Percentiles rank a stretch among this genome's conserved stretches.
phyloP scores from a whole-genome alignment of 2,888 invertebrate species.

The Eupeodes luniger region DNA sequence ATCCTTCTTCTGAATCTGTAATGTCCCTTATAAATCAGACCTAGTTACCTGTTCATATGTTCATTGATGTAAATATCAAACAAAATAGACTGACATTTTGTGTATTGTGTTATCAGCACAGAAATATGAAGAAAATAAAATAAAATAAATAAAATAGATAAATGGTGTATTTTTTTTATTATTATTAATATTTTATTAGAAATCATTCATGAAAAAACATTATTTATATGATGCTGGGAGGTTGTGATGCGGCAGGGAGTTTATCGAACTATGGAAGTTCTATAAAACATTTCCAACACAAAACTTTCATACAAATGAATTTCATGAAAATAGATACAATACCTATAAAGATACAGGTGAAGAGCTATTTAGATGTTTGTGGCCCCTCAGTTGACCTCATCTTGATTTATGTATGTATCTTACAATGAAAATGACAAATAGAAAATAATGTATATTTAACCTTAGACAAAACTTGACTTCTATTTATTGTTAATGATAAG shows the following conservation, averaged over 20 bases:
- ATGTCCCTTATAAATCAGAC: slow-evolving; percentile 31
- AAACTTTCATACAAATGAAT: background rate
- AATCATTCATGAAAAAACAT: background rate
- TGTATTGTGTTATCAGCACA: slow-evolving; percentile 37
- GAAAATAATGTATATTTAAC: background rate
- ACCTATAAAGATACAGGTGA: background rate
- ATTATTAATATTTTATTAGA: background rate
- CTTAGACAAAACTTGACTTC: background rate
- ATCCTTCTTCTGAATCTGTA: background rate
- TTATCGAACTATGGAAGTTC: background rate
- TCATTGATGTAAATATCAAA: slow-evolving; percentile 38
- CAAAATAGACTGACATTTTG: slow-evolving; percentile 63
- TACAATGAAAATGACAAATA: background rate
- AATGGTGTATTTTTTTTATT: slow-evolving; percentile 34
- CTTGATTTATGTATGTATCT: background rate
- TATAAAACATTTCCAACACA: too few species aligned
- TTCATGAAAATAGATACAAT: background rate
- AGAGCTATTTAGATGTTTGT: too few species aligned
- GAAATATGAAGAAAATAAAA: slow-evolving; percentile 19
- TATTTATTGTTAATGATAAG: background rate
- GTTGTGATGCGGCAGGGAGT: background rate
- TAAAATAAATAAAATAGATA: background rate
- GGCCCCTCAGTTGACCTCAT: background rate
- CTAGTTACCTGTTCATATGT: slow-evolving; percentile 54
- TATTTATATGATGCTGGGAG: background rate